Evolutionary conservation across 2,113 vertebrate genomes (phyloP).

Genomic region (Amazona guildingii): DNA sequence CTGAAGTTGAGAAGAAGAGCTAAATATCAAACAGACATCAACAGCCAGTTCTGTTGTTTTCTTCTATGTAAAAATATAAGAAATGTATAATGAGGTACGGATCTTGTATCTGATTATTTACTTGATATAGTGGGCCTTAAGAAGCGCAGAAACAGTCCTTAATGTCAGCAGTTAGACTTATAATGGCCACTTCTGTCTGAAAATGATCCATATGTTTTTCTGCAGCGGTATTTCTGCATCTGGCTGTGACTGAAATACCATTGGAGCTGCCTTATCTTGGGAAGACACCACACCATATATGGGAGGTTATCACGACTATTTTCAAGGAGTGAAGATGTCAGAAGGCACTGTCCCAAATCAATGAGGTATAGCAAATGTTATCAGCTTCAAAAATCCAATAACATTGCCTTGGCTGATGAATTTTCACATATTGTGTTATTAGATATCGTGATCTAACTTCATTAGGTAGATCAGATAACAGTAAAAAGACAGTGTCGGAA

Average conservation of each 20-base stretch:
- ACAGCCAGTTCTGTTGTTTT: not conserved
- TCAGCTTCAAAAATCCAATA: not conserved
- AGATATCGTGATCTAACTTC: not conserved
- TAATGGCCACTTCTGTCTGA: not conserved
- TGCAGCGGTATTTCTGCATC: not conserved
- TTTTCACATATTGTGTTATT: not conserved
- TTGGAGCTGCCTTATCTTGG: not conserved
- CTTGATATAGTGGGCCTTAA: not conserved
- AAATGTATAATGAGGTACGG: not conserved
- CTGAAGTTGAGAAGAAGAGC: not conserved
- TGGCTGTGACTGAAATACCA: not conserved
- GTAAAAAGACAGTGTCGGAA: not conserved
- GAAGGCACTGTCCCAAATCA: not conserved
- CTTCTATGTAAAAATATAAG: not conserved
- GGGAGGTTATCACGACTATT: not conserved
- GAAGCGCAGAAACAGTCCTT: not conserved
- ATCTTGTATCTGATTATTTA: not conserved
- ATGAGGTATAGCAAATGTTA: not conserved
- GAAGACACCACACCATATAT: not conserved
- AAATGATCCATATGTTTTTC: not conserved
- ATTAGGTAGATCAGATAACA: not conserved
- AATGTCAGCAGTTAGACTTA: not conserved
- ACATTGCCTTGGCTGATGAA: not conserved
- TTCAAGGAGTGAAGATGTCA: not conserved
- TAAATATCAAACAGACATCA: not conserved